Conservation (phyloP, 2,888 invertebrate genomes). For the Rutpela maculata region DNA sequence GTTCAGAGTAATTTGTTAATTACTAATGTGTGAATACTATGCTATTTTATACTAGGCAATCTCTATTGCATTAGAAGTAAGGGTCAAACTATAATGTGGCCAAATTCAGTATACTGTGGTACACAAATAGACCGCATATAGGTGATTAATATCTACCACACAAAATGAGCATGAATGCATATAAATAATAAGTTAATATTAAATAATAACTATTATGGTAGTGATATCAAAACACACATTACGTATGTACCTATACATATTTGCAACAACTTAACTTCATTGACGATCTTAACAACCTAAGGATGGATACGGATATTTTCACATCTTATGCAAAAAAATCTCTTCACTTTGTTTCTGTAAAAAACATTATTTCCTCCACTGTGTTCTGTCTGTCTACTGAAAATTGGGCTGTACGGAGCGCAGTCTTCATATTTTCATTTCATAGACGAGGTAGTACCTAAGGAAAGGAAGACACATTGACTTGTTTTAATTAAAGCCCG, state of each 20-base stretch:
- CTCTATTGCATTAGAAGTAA: no score
- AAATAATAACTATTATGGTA: neutral
- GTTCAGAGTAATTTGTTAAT: no score
- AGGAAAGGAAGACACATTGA: no score
- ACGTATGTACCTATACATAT: neutral
- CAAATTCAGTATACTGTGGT: neutral
- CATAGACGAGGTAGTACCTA: neutral
- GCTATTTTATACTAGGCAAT: no score
- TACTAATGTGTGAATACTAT: no score
- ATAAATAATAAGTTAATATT: neutral
- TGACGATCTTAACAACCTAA: neutral
- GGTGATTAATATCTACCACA: neutral
- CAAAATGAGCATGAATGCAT: neutral
- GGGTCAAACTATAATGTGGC: no score
- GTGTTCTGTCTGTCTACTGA: neutral
- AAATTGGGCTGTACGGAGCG: neutral
- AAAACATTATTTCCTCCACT: neutral
- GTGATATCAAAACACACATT: neutral
- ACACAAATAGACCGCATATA: neutral
- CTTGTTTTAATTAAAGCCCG: no score
- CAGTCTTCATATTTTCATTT: neutral
- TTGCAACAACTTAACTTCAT: neutral
- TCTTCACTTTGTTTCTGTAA: neutral
- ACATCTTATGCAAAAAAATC: neutral
- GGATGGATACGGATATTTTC: neutral